Base-by-base conservation (phyloP, 2,113 vertebrate species). In the Gadus macrocephalus region DNA sequence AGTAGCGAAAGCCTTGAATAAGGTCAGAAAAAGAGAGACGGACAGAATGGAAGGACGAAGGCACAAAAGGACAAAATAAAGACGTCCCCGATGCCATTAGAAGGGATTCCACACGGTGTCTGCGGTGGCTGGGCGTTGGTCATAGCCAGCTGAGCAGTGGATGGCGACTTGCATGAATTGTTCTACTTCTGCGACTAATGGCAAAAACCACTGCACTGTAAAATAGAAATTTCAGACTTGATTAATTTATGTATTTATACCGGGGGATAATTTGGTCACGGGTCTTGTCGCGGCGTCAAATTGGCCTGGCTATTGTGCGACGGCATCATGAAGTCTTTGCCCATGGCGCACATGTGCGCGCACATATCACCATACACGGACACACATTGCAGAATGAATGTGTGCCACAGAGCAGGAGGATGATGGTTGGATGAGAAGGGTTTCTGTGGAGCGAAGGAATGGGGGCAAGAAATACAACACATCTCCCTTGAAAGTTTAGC, bases 191-290 rank as follows among this genome's bases (percentile, higher is more conserved):
- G 86, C 77, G 74, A 89, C 89, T 91, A 91, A 92, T 91, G 81
- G 88, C 83, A 81, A 89, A 68, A 92, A 91, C 86, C 90, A 91
- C 86, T 83, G 86, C 87, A 81, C 88, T 92, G 91, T 92, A 92
- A 93, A 93, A 93, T 92, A 89, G 87, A 92, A 91, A 92, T 92
- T 92, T 91, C 86, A 86, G 85, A 90, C 84, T 88, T 90, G 89
- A 92, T 91, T 90, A 92, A 92, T 93, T 91, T 91, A 90, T 91
- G 90, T 85, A 90, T 91, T 91, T 78, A 27, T 31, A n/a, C 72
- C 55, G 61, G 15, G 66, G 81, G 83, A 87, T 82, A 78, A 85
- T 88, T 88, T 84, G 79, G 81, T 87, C 84, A 81, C 74, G 75
- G 42, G 35, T 76, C 77, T 87, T 89, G 84, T 81, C 35, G 77